Percentiles rank a stretch among this genome's conserved stretches.
Conservation (phyloP, 2,113 vertebrate species). For the Mola mola region DNA sequence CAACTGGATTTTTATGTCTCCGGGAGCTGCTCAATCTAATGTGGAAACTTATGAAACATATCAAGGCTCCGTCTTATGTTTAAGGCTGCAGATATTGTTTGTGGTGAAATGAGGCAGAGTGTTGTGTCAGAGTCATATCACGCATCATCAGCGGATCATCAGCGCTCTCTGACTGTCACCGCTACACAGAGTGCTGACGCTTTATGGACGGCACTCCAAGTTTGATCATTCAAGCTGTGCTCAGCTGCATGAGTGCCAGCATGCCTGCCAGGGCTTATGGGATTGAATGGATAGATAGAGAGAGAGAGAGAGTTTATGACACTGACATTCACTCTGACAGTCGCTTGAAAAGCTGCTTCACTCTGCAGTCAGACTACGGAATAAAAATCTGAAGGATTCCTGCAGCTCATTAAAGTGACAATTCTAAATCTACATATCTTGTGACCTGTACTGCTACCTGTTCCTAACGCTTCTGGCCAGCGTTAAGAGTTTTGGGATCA, state of each 20-base stretch:
- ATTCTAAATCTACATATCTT: too few species aligned
- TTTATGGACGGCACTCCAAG: constrained; percentile 36
- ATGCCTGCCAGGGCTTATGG: constrained; percentile 38
- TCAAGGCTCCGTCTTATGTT: not conserved
- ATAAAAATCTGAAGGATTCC: not conserved
- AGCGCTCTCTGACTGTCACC: constrained; percentile 4
- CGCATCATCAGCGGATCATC: not conserved
- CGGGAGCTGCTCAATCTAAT: too few species aligned
- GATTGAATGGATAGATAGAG: constrained; percentile 33
- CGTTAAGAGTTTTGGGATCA: too few species aligned
- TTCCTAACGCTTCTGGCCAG: too few species aligned
- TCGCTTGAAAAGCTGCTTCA: constrained; percentile 8
- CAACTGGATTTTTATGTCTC: too few species aligned
- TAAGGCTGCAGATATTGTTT: too few species aligned
- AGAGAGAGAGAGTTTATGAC: constrained; percentile 17
- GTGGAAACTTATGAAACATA: not conserved
- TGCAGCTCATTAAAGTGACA: too few species aligned
- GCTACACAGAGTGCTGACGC: constrained; percentile 44
- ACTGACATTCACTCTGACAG: constrained; percentile 22
- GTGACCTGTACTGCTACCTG: too few species aligned
- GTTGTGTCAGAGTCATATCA: too few species aligned
- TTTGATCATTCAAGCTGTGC: constrained; percentile 44
- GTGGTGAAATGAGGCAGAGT: too few species aligned
- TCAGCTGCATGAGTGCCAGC: constrained; percentile 55
- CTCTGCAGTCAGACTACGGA: too few species aligned